A percentile compares a stretch with the other conserved stretches of the same genome.
Conservation (phyloP, 2,888 invertebrate species). For the Melieria picta region DNA sequence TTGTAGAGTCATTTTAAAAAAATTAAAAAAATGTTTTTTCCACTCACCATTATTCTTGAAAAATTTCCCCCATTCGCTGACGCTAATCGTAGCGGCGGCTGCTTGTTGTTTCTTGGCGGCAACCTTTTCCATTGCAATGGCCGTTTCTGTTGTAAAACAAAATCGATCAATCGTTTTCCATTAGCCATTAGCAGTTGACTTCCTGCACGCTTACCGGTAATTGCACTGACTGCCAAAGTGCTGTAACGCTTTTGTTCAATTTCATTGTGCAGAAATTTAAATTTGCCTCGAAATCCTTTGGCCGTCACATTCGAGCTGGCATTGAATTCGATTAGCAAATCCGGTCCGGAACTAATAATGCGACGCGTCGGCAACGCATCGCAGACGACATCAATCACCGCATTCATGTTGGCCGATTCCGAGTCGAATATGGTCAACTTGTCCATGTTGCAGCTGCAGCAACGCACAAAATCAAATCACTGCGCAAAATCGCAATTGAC, state of each 20-base stretch:
- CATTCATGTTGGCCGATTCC: conserved; percentile 73
- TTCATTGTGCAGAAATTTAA: conserved; percentile 57
- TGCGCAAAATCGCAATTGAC: not conserved
- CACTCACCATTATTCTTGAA: conserved; percentile 36
- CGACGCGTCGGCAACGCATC: conserved; percentile 78
- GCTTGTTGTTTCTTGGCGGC: not conserved
- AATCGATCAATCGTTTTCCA: not conserved
- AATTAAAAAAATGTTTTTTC: not conserved
- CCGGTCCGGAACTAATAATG: conserved; percentile 84
- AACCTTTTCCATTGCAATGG: conserved; percentile 26
- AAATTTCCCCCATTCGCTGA: conserved; percentile 19
- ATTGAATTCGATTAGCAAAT: conserved; percentile 84
- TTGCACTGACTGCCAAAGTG: not conserved
- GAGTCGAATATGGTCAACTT: conserved; percentile 89
- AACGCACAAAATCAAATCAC: not conserved
- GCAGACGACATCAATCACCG: conserved; percentile 84
- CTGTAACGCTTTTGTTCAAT: conserved; percentile 18
- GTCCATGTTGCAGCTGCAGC: conserved; percentile 69
- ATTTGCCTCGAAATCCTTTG: conserved; percentile 65
- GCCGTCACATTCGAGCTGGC: conserved; percentile 74
- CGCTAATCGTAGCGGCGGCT: not conserved
- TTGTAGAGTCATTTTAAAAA: too few species aligned
- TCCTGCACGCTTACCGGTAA: conserved; percentile 8
- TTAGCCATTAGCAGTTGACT: not conserved
- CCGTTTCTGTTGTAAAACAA: not conserved